Conservation (phyloP, 2,888 invertebrate genomes). For the Phyllotreta cruciferae region DNA sequence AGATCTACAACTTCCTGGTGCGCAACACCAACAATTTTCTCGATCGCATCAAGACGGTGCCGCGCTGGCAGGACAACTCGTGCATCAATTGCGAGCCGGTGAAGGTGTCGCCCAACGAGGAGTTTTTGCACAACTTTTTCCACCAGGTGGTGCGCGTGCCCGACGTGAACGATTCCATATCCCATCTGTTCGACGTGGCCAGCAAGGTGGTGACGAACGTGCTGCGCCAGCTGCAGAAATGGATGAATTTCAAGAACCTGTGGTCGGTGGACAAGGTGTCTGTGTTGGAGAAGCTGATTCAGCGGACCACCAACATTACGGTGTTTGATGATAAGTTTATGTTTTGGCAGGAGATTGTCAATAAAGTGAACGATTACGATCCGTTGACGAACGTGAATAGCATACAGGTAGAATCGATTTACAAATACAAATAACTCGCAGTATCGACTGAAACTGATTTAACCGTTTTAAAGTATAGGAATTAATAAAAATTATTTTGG, state of each 20-base stretch:
- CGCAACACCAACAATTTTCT: conserved; percentile 79
- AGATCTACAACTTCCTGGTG: conserved; percentile 79
- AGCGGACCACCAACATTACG: conserved; percentile 67
- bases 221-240: conserved; percentile 68
- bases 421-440: no score
- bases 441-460: no score
- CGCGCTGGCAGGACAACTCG: conserved; percentile 86
- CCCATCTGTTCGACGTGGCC: conserved; percentile 59
- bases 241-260: conserved; percentile 76
- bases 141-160: conserved; percentile 78
- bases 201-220: conserved; percentile 68
- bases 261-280: conserved; percentile 79
- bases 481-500: not conserved
- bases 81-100: conserved; percentile 77
- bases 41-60: conserved; percentile 75
- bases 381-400: conserved; percentile 71
- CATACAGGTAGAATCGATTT: conserved; percentile 60
- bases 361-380: conserved; percentile 61
- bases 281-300: conserved; percentile 80
- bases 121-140: conserved; percentile 76
- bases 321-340: conserved; percentile 85
- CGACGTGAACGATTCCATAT: conserved; percentile 71
- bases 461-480: no score
- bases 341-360: conserved; percentile 79
- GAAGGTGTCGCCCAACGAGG: conserved; percentile 64